Base-by-base conservation (phyloP, 2,888 invertebrate genomes). In the Teleiodes luculella region DNA sequence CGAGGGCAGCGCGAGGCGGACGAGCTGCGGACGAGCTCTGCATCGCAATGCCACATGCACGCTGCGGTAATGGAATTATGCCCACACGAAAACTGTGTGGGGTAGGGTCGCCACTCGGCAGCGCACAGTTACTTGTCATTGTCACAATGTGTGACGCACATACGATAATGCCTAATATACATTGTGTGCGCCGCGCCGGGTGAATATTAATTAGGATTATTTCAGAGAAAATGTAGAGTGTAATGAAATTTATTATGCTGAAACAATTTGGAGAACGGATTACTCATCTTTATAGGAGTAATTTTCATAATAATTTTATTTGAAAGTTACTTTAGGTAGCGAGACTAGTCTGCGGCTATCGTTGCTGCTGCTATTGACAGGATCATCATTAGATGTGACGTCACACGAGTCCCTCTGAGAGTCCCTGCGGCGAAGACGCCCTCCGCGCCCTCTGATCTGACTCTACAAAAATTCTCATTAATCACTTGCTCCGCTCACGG, bases 51-150 rank as follows among this genome's bases (percentile, higher is more conserved):
- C 43, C n/a, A 43, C 20, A 28, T 35, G 35, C n/a, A n/a, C n/a
- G n/a, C n/a, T 16, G 31, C 18, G 20, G 28, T 48, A 48, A 49
- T 37, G 28, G 31, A 28, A 49, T 49, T 49, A 48, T 43, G 28
- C 24, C 20, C n/a, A 43, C 28, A 43, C 20, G 43, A 43, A 43
- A 43, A 43, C 43, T 43, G 43, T 20, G 43, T 24, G 43, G 46
- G 33, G 30, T 14, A 13, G 14, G 30, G n/a, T 7, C 20, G 24
- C 13, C 20, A 13, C 8, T 7, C 20, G 24, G 20, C 20, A 13
- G 13, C 43, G 28, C 24, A 43, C 28, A 28, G 24, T 18, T 18
- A 18, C 18, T 41, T 10, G 39, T 41, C 39, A 24, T 24, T 24
- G 24, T 24, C 24, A 24, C 24, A 24, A 24, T 24, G 24, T 24